These are phyloP conservation scores for Oxyteleia sp. DNA, from an alignment of 2,888 invertebrate species.

Conservation along the genomic window DNA sequence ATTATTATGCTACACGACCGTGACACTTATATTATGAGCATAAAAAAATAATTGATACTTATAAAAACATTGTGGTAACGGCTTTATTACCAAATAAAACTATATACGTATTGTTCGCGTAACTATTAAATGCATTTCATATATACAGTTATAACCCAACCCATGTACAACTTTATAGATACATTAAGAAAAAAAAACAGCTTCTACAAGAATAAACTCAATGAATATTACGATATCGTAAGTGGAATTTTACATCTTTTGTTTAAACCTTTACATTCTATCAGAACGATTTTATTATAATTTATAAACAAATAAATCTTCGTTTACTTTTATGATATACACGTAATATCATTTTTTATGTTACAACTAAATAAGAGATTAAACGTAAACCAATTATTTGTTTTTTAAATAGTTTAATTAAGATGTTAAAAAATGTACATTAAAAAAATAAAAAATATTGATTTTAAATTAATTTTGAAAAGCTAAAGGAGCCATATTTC, in stretches of 20 bases:
- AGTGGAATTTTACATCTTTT: neutral
- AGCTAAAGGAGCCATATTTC: neutral
- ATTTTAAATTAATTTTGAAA: neutral
- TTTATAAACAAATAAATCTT: too few species aligned
- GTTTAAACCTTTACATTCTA: neutral
- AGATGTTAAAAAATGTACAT: too few species aligned
- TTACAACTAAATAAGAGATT: too few species aligned
- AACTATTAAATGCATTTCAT: neutral
- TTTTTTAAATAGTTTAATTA: too few species aligned
- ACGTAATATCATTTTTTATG: too few species aligned
- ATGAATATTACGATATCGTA: neutral
- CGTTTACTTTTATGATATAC: too few species aligned
- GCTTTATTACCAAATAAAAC: slow-evolving; percentile 2
- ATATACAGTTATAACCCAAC: neutral
- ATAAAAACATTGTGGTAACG: neutral
- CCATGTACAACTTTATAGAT: slow-evolving; percentile 4
- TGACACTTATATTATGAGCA: neutral
- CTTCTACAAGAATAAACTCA: neutral
- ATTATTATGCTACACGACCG: neutral
- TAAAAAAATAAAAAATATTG: neutral
- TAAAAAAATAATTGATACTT: neutral
- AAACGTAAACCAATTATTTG: too few species aligned
- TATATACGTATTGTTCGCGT: neutral
- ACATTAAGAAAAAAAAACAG: neutral
- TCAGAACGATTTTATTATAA: neutral